Evolutionary conservation across 2,113 vertebrate species (phyloP).

Genomic region (Platichthys flesus): DNA sequence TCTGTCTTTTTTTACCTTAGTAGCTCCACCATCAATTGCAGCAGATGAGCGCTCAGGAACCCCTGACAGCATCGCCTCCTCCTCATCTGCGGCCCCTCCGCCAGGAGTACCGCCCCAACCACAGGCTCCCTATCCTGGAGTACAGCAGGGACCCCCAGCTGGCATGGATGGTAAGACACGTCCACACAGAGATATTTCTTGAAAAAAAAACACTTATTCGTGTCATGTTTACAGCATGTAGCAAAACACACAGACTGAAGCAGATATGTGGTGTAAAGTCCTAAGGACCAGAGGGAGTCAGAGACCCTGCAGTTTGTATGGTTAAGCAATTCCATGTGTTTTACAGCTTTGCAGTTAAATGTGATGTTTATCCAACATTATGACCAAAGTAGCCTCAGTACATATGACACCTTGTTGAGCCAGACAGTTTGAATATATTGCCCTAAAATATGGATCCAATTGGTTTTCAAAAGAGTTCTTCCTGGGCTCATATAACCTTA

Average conservation of each 20-base stretch:
- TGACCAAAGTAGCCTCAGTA: neutral
- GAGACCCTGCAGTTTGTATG: neutral
- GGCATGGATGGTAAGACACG: conserved; percentile 90
- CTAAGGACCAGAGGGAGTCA: neutral
- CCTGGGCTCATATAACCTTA: neutral
- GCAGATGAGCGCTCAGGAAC: conserved; percentile 94
- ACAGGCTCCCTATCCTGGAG: conserved; percentile 86
- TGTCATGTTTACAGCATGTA: neutral
- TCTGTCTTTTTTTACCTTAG: neutral
- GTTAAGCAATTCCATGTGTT: neutral
- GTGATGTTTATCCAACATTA: neutral
- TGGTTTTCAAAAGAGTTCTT: neutral
- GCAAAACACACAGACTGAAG: neutral
- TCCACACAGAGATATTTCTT: neutral
- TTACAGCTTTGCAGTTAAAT: neutral
- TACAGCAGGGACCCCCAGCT: conserved; percentile 88
- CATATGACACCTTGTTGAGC: neutral
- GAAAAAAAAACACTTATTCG: neutral
- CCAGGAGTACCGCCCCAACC: conserved; percentile 87
- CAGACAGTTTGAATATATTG: neutral
- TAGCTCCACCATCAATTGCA: conserved; percentile 82
- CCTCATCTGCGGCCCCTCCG: conserved; percentile 91
- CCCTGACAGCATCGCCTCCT: conserved; percentile 96
- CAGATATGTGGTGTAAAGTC: neutral
- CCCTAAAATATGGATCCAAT: neutral